A percentile compares a stretch with the other conserved stretches of the same genome.
phyloP scores from a whole-genome alignment of 2,113 vertebrate species.

The Alectura lathami region DNA sequence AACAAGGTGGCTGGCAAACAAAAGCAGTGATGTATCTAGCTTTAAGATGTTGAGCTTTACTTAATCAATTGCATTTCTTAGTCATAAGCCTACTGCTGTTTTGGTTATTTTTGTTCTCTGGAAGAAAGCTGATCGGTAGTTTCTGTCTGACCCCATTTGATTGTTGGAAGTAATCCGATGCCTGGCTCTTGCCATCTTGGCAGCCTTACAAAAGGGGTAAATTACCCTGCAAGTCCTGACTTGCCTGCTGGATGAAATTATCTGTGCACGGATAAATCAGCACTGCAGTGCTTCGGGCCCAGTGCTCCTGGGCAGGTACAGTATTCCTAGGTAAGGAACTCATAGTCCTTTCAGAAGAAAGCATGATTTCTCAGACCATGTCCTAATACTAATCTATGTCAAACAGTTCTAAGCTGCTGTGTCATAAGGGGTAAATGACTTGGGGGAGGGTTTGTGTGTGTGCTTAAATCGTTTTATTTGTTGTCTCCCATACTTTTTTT shows the following conservation, averaged over 20 bases:
- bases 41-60: background rate
- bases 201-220: background rate
- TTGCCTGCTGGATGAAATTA: constrained; percentile 37
- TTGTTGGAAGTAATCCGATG: constrained; percentile 48
- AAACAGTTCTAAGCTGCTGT: background rate
- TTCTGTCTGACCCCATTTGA: constrained; percentile 40
- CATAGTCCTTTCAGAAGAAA: background rate
- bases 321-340: background rate
- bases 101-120: background rate
- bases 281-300: background rate
- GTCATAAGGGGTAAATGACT: background rate
- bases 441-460: background rate
- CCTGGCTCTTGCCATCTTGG: constrained; percentile 18
- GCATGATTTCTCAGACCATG: background rate
- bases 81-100: background rate
- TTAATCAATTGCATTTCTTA: background rate
- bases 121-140: background rate
- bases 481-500: background rate
- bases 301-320: background rate
- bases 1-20: background rate
- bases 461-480: background rate
- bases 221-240: background rate
- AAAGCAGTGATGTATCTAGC: background rate
- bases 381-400: background rate
- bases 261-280: constrained; percentile 1